Evolutionary conservation across 2,113 vertebrate species (phyloP).

Genomic region (Furnarius figulus): DNA sequence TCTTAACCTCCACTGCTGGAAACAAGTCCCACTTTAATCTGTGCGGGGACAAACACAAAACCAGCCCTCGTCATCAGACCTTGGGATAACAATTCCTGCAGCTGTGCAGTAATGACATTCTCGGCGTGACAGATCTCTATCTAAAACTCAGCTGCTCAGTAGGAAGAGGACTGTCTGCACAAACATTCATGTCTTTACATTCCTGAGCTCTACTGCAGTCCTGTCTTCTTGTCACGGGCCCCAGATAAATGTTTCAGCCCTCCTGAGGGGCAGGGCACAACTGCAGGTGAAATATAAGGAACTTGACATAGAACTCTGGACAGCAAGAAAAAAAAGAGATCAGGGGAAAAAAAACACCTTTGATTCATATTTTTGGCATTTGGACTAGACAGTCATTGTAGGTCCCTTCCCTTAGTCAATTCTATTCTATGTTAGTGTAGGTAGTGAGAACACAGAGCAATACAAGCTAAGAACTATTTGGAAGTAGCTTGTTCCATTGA

Average conservation of each 20-base stretch:
- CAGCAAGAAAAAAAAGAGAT: not conserved
- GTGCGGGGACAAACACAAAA: conserved; percentile 32
- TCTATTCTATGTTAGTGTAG: not conserved
- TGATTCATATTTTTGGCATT: not conserved
- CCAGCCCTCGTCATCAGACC: conserved; percentile 17
- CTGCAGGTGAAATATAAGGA: not conserved
- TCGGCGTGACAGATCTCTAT: not conserved
- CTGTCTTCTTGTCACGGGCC: not conserved
- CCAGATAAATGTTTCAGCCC: not conserved
- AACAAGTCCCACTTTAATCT: not conserved
- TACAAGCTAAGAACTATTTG: not conserved
- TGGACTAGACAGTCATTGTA: not conserved
- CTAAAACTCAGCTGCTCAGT: not conserved
- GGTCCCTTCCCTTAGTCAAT: not conserved
- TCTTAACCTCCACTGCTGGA: conserved; percentile 47
- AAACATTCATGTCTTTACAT: not conserved
- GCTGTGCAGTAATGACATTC: conserved; percentile 10
- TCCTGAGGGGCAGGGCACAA: not conserved
- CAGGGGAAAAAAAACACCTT: not conserved
- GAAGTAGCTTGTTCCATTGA: not conserved
- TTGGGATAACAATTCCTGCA: conserved; percentile 46
- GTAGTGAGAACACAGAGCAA: not conserved
- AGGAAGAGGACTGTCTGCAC: not conserved
- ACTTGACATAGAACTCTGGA: not conserved
- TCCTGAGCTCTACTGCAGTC: not conserved